Conservation (phyloP, 2,113 vertebrate genomes). For the Ammospiza caudacuta region DNA sequence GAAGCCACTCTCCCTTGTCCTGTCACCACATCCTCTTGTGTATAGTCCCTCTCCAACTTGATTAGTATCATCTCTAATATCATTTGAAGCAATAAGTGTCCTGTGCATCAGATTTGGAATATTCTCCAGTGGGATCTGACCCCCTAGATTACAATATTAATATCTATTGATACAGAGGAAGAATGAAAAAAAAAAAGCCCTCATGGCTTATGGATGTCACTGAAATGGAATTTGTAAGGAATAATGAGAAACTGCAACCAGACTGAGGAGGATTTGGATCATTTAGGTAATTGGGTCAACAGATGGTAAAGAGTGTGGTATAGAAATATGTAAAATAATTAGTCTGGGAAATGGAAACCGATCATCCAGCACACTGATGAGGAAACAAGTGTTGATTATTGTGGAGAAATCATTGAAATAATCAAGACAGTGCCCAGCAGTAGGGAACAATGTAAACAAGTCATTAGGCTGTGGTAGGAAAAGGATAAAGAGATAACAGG, state of each 20-base stretch:
- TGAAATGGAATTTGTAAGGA: not conserved
- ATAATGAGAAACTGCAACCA: constrained; percentile 2
- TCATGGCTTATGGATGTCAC: not conserved
- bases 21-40: not conserved
- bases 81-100: not conserved
- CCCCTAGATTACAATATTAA: not conserved
- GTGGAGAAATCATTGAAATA: not conserved
- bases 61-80: not conserved
- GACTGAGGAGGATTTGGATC: constrained; percentile 12
- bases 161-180: not conserved
- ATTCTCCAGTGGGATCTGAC: not conserved
- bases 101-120: not conserved
- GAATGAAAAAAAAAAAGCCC: not conserved
- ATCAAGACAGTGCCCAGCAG: not conserved
- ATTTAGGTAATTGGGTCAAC: constrained; percentile 37
- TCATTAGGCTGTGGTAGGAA: constrained; percentile 4
- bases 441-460: constrained; percentile 15
- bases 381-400: constrained; percentile 1
- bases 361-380: not conserved
- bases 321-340: constrained; percentile 54
- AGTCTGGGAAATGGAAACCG: not conserved
- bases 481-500: constrained; percentile 5
- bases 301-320: constrained; percentile 14
- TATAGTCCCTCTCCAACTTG: not conserved
- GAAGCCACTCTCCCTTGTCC: not conserved